A percentile compares a stretch with the other conserved stretches of the same genome.
Conservation (phyloP, 2,888 invertebrate species). For the Rhagonycha lutea region DNA sequence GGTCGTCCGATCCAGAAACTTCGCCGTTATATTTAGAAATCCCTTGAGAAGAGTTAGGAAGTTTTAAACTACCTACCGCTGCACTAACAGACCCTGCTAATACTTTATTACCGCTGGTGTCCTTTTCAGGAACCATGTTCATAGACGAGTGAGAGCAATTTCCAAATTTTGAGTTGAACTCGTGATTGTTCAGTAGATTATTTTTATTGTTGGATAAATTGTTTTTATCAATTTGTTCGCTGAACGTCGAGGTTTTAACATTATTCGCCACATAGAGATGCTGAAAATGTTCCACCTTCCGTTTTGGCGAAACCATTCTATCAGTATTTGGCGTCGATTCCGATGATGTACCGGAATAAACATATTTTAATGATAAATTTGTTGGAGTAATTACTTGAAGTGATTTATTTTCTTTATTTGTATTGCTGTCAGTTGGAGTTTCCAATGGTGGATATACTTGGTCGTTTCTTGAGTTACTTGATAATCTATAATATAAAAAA, state of each 20-base stretch:
- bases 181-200: constrained; percentile 43
- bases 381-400: constrained; percentile 48
- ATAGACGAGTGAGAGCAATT: constrained; percentile 43
- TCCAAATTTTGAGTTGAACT: constrained; percentile 40
- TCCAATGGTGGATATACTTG: constrained; percentile 47
- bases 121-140: constrained; percentile 61
- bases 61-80: constrained; percentile 44
- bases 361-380: constrained; percentile 41
- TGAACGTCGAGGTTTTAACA: constrained; percentile 52
- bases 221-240: constrained; percentile 48
- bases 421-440: constrained; percentile 35
- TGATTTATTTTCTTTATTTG: constrained; percentile 39
- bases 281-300: constrained; percentile 51
- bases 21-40: constrained; percentile 39
- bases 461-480: constrained; percentile 57
- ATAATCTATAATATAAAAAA: constrained; percentile 52
- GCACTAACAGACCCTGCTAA: constrained; percentile 50
- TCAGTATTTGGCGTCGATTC: constrained; percentile 36
- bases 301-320: constrained; percentile 53
- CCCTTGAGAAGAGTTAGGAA: constrained; percentile 39
- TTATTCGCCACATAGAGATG: constrained; percentile 53
- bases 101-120: constrained; percentile 57
- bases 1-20: constrained; percentile 40
- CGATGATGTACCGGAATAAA: constrained; percentile 33
- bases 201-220: constrained; percentile 41